A percentile compares a stretch with the other conserved stretches of the same genome.
These are phyloP conservation scores for Pogona vitticeps DNA, from an alignment of 2,113 vertebrate genomes.

Conservation along the genomic window DNA sequence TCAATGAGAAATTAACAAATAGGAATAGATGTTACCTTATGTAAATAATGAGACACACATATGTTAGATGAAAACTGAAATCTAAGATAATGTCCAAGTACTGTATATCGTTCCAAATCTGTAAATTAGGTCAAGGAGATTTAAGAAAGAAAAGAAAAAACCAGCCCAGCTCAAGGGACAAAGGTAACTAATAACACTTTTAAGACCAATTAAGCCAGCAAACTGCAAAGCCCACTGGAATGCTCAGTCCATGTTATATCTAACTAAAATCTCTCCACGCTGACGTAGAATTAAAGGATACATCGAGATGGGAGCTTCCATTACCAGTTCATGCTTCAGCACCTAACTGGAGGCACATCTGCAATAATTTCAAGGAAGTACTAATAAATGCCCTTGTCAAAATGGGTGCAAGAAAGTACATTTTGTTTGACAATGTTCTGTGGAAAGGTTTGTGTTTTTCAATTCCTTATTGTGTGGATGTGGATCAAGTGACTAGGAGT, in stretches of 20 bases:
- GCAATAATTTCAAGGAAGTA: neutral
- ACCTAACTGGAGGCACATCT: neutral
- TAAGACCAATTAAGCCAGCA: neutral
- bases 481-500: neutral
- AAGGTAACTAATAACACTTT: neutral
- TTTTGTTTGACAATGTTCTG: neutral
- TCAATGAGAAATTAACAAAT: neutral
- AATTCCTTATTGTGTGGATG: neutral
- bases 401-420: neutral
- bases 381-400: neutral
- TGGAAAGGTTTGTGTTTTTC: neutral
- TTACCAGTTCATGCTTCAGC: neutral
- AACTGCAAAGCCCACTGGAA: neutral
- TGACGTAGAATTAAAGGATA: neutral
- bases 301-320: neutral
- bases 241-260: neutral
- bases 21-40: neutral
- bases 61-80: neutral
- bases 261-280: neutral
- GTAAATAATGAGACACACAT: neutral
- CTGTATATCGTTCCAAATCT: neutral
- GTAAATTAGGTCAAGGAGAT: neutral
- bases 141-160: neutral
- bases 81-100: neutral
- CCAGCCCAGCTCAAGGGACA: neutral